Base-by-base conservation (phyloP, 1,140 invertebrate species). In the Procambarus clarkii region DNA sequence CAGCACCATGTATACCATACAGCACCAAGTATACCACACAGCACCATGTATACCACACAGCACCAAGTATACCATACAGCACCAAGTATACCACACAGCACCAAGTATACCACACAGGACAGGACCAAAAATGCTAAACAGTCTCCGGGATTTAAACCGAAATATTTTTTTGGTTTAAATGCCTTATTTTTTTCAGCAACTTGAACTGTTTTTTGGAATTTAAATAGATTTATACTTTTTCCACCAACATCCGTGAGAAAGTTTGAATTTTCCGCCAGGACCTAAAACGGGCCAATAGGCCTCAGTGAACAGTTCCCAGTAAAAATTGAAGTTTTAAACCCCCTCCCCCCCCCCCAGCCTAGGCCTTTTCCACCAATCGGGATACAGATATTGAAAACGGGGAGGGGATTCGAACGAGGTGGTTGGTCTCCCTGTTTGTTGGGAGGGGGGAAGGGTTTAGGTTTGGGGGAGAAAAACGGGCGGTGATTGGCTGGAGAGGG, bases 331-430 rank as follows among this genome's bases (percentile, higher is more conserved):
- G 64, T 64, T 82, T 44, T 71, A 71, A 80, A 71, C 69, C 18
- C 24, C 69, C n/a, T n/a, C n/a, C 46, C 60, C n/a, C 0, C 0
- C 21, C 69, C 83, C 34, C 34, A 0, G 34, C 34, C 34, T 34
- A 34, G 34, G 34, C 34, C 82, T 58, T 78, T 74, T 89, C 87
- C 87, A 89, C 87, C 87, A 89, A 89, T 89, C 87, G 64, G 24
- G 87, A 76, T 44, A 54, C 87, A 83, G 80, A 83, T 18, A 76
- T 54, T 71, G 58, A 83, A 89, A 76, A 46, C 15, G 60, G 80
- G 83, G 64, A 45, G 48, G 77, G 77, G 78, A 77, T 9, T 54
- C 58, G 86, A 46, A 13, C 8, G 50, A 13, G 50, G 50, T 8
- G 50, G 50, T 54, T 69, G 78, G 78, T 46, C 44, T 80, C n/a